A percentile compares a stretch with the other conserved stretches of the same genome.
These are phyloP conservation scores for Parnassius apollo DNA, from an alignment of 2,888 invertebrate genomes.

Conservation along the genomic window DNA sequence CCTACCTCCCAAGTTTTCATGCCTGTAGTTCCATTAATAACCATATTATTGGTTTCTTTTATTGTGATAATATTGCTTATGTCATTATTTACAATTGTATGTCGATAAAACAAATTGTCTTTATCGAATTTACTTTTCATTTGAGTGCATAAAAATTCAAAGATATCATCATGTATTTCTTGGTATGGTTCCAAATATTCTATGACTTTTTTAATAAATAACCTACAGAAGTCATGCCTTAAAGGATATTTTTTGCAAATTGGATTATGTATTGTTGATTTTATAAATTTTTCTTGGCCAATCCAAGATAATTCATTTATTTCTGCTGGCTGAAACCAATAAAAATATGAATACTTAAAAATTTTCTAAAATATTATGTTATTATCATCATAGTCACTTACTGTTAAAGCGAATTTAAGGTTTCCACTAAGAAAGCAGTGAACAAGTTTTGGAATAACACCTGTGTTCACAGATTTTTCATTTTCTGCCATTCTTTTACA, in stretches of 20 bases:
- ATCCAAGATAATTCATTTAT: slow-evolving; percentile 62
- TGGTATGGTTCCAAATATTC: slow-evolving; percentile 75
- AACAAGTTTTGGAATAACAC: slow-evolving; percentile 15
- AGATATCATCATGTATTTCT: slow-evolving; percentile 85
- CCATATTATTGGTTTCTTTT: slow-evolving; percentile 86
- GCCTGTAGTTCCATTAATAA: slow-evolving; percentile 90
- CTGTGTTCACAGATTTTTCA: slow-evolving; percentile 1
- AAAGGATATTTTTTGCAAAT: slow-evolving; percentile 82
- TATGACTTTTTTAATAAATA: slow-evolving; percentile 85
- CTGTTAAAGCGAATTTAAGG: slow-evolving; percentile 27
- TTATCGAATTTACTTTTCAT: slow-evolving; percentile 56
- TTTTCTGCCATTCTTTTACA: neutral
- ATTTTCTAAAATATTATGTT: neutral
- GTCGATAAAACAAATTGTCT: slow-evolving; percentile 80
- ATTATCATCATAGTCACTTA: slow-evolving; percentile 13
- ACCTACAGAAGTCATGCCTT: slow-evolving; percentile 81
- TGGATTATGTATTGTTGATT: slow-evolving; percentile 78
- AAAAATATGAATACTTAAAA: neutral
- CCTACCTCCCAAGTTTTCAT: slow-evolving; percentile 88
- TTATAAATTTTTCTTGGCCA: slow-evolving; percentile 81
- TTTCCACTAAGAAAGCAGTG: slow-evolving; percentile 24
- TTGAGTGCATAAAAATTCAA: slow-evolving; percentile 78
- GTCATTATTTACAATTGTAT: slow-evolving; percentile 78
- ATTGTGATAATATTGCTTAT: slow-evolving; percentile 75
- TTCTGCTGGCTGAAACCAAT: slow-evolving; percentile 50